Evolutionary conservation across 2,113 vertebrate genomes (phyloP).

Genomic region (Labeo catla): DNA sequence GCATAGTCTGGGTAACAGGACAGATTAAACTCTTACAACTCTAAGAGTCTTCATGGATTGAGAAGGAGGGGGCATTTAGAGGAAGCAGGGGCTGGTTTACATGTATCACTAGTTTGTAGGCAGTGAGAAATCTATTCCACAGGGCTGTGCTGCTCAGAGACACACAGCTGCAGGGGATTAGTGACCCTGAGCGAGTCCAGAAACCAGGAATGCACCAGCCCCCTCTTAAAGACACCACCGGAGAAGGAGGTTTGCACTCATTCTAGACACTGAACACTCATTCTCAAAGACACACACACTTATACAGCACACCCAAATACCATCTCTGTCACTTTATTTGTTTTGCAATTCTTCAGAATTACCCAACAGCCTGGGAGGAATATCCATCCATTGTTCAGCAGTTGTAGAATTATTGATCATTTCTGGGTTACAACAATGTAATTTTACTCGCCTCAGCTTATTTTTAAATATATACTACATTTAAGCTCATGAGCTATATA

Average conservation of each 20-base stretch:
- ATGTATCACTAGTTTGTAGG: conserved; percentile 74
- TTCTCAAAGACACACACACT: conserved; percentile 18
- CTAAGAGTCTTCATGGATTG: background rate
- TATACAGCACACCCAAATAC: conserved; percentile 6
- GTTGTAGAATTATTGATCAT: conserved; percentile 59
- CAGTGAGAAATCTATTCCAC: conserved; percentile 95
- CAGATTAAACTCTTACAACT: conserved; percentile 2
- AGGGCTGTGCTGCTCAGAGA: conserved; percentile 84
- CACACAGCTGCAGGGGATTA: conserved; percentile 99
- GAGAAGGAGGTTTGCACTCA: conserved; percentile 17
- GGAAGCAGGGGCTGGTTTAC: conserved; percentile 56
- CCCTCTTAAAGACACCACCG: conserved; percentile 16
- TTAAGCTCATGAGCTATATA: background rate
- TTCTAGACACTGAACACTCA: background rate
- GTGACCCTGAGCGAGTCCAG: conserved; percentile 86
- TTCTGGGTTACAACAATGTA: background rate
- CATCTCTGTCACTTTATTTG: conserved; percentile 69
- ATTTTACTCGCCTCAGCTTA: background rate
- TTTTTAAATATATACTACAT: background rate
- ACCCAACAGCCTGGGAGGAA: conserved; percentile 52
- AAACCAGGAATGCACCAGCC: conserved; percentile 86
- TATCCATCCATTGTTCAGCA: conserved; percentile 54
- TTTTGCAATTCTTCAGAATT: conserved; percentile 64
- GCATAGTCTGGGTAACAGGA: background rate
- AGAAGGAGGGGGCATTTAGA: conserved; percentile 36